Base-by-base conservation (phyloP, 2,113 vertebrate genomes). In the Gopherus flavomarginatus region DNA sequence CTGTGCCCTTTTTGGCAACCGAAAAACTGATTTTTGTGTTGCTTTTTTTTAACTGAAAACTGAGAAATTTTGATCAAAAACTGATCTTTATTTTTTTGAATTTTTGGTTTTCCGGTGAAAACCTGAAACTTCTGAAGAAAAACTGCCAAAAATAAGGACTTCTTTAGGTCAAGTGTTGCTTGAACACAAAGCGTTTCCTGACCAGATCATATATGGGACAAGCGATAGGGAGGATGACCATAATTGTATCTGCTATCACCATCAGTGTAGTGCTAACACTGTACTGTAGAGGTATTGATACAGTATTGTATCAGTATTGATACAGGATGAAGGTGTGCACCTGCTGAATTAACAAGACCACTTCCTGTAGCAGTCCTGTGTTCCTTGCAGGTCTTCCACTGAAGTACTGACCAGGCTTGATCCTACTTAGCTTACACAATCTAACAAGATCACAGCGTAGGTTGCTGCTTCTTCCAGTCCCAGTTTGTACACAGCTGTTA, bases 171-270 rank as follows among this genome's bases (percentile, higher is more conserved):
- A 56, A 8, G 12, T 86, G 44, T 1, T 75, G 56, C 54, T 91
- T 93, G 35, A 84, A 62, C 83, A 86, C 83, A 59, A 86, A 93
- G 54, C 81, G 47, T 3, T 49, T 94, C 90, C 29, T 54, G 65
- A 29, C 53, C 13, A 8, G 87, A 42, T 14, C 12, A 3, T 8
- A 8, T 9, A 5, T 57, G 56, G 56, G 26, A 57, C 26, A 57
- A 57, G 29, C 13, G 1, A 19, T 12, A 69, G 57, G 59, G 88
- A 86, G 13, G 13, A 4, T 10, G 22, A 10, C 56, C 24, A 57
- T 57, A 57, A 57, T 57, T 57, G 27, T 57, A 27, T 26, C 56
- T 57, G 26, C 56, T 26, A 27, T 57, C 56, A 27, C 56, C 56
- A 57, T 26, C 24, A 57, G 26, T 27, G 3, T 3, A 92, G 14